phyloP scores from a whole-genome alignment of 2,113 vertebrate genomes.

The Hippolais icterina region DNA sequence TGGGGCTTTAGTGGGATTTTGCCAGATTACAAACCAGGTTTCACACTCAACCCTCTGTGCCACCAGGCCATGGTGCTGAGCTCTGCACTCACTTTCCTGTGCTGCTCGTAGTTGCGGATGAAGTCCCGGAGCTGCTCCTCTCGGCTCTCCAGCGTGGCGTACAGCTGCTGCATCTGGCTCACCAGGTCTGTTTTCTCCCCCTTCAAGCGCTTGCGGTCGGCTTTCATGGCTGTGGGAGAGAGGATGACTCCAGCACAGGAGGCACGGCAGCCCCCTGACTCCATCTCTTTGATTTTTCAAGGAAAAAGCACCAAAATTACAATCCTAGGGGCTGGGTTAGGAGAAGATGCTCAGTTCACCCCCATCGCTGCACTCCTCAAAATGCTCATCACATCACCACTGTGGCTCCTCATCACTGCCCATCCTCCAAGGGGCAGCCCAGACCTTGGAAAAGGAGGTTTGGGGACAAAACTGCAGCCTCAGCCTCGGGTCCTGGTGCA shows the following conservation, averaged over 20 bases:
- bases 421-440: background rate
- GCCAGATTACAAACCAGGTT: accelerated
- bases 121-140: constrained; percentile 98
- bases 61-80: accelerated
- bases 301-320: background rate
- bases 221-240: constrained; percentile 89
- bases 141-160: constrained; percentile 93
- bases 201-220: constrained; percentile 93
- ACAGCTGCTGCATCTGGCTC: constrained; percentile 99
- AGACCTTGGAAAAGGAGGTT: background rate
- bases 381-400: accelerated
- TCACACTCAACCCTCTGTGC: accelerated
- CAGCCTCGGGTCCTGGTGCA: accelerated
- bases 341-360: background rate
- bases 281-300: background rate
- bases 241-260: accelerated
- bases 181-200: constrained; percentile 93
- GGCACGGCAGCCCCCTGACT: background rate
- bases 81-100: constrained; percentile 84
- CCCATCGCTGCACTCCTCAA: accelerated
- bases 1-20: background rate
- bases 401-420: accelerated
- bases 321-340: background rate
- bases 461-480: background rate
- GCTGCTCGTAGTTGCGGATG: constrained; percentile 97